Conservation (phyloP, 1,140 invertebrate genomes). For the Wasmannia auropunctata region DNA sequence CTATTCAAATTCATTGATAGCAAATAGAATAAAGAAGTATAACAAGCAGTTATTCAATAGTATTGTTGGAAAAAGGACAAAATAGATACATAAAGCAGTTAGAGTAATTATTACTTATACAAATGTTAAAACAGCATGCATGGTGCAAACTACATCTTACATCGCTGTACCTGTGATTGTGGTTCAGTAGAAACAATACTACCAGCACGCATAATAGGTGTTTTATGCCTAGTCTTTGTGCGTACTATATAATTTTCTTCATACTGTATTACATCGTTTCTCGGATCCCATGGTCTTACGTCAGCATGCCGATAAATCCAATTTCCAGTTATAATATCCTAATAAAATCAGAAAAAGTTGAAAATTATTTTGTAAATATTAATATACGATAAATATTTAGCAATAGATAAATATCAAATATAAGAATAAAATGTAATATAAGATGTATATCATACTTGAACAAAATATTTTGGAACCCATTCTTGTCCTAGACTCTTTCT, state of each 20-base stretch:
- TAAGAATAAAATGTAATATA: too few species aligned
- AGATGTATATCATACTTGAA: slow-evolving; percentile 84
- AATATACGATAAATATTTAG: background rate
- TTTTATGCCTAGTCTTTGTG: slow-evolving; percentile 90
- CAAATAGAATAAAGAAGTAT: slow-evolving; percentile 3
- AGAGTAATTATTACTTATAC: slow-evolving; percentile 43
- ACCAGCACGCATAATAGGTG: slow-evolving; percentile 88
- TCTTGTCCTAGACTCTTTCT: slow-evolving; percentile 87
- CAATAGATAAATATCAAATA: slow-evolving; percentile 2
- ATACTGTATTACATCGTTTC: slow-evolving; percentile 93
- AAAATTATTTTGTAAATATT: slow-evolving; percentile 4
- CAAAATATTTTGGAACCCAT: slow-evolving; percentile 91
- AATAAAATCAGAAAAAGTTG: background rate
- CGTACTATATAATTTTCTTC: slow-evolving; percentile 90
- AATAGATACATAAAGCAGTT: slow-evolving; percentile 25
- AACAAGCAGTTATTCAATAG: slow-evolving; percentile 13
- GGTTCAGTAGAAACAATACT: slow-evolving; percentile 88
- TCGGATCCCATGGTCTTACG: slow-evolving; percentile 92
- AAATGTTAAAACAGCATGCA: slow-evolving; percentile 51
- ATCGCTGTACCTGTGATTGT: slow-evolving; percentile 81
- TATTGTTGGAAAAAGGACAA: background rate
- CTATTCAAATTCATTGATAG: slow-evolving; percentile 35
- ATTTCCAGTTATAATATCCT: slow-evolving; percentile 88
- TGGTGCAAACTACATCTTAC: slow-evolving; percentile 27
- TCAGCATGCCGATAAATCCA: slow-evolving; percentile 93